Conservation (phyloP, 2,797 vertebrate genomes). For the Enteromius radiatus region DNA sequence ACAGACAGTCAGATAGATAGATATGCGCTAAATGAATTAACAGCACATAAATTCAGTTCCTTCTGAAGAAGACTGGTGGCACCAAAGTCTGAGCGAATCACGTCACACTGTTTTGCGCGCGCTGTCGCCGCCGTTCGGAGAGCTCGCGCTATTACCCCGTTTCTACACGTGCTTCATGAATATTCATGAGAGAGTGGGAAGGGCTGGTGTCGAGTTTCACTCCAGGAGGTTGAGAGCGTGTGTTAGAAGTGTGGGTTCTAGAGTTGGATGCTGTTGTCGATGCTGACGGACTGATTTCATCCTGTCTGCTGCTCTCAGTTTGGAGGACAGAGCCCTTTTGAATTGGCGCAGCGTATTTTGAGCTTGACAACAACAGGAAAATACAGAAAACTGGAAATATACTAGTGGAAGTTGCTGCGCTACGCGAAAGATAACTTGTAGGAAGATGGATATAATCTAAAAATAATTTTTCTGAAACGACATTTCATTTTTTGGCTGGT, state of each 20-base stretch:
- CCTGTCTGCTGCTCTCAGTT: slow-evolving; percentile 43
- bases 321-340: slow-evolving; percentile 27
- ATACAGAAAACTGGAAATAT: slow-evolving; percentile 40
- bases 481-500: slow-evolving; percentile 26
- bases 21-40: background rate
- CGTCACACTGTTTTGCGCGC: slow-evolving; percentile 10
- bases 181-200: slow-evolving; percentile 66
- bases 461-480: slow-evolving; percentile 27
- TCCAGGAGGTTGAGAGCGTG: slow-evolving; percentile 64
- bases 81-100: slow-evolving; percentile 75
- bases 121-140: slow-evolving; percentile 16
- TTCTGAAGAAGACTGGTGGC: slow-evolving; percentile 74
- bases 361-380: slow-evolving; percentile 35
- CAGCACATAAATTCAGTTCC: slow-evolving; percentile 67
- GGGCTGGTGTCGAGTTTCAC: slow-evolving; percentile 66
- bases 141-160: slow-evolving; percentile 54
- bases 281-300: slow-evolving; percentile 53
- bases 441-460: slow-evolving; percentile 76
- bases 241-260: slow-evolving; percentile 44
- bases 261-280: slow-evolving; percentile 58
- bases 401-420: slow-evolving; percentile 22
- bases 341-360: slow-evolving; percentile 19
- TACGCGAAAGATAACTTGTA: background rate
- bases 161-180: slow-evolving; percentile 77
- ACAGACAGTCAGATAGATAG: background rate